Evolutionary conservation across 92 coral and sea anemone species (phyloP), one percentile per base, ranked within the genome.

Genomic region (Epizoanthus stellaris): DNA sequence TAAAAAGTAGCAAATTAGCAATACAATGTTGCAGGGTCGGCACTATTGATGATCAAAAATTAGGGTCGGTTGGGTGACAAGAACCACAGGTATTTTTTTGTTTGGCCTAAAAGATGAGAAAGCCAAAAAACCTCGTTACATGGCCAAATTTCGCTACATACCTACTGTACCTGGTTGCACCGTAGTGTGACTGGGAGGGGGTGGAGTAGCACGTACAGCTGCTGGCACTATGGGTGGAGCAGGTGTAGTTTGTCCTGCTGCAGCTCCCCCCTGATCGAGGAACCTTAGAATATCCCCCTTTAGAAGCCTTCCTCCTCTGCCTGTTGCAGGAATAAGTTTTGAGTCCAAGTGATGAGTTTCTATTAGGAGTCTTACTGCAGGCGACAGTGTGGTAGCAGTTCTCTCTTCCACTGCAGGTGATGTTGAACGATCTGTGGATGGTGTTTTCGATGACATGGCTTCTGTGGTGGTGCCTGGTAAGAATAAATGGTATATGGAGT

Each of bases 241-340:
- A 70, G 66, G 72, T 45, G 5, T 74, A 76, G 87, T 76, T 69
- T 88, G 70, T 45, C 63, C 73, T 52, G 67, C 59, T 10, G 81
- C 82, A 52, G 74, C 81, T 54, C 80, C 93, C 59, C 90, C 88
- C 72, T 92, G 91, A 36, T 89, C 76, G 67, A 95, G 87, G 66
- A 80, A 97, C 75, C 86, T 93, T 49, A 97, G 92, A 61, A 97
- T 86, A 73, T 97, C 99, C 20, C 97, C 98, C 80, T 97, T 97
- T 5, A 97, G 89, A 38, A 97, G 89, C 49, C 98, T 89, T 5
- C 99, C 99, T 75, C 91, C 93, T 9, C 91, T 95, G n/a, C 99
- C 99, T 53, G 95, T 93, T 0, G 97, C 90, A 66, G 94, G 96
- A 7, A 97, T 97, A 20, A 85, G 90, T 40, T 77, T 80, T n/a